A percentile compares a stretch with the other conserved stretches of the same genome.
phyloP scores from a whole-genome alignment of 1,140 invertebrate species.

The Solen grandis region DNA sequence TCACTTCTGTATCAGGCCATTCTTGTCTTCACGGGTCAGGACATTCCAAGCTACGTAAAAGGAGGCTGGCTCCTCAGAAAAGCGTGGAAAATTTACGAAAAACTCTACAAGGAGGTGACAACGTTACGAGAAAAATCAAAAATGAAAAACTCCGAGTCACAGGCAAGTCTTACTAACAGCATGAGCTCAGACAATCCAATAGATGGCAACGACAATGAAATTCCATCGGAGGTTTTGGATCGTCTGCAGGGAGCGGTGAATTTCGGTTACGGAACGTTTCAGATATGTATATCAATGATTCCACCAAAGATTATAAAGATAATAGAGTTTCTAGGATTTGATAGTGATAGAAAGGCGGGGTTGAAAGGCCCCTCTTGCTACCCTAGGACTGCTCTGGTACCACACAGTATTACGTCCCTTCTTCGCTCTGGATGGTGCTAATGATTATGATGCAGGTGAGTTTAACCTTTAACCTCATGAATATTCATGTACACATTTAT shows the following conservation, averaged over 20 bases:
- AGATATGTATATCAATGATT: slow-evolving; percentile 87
- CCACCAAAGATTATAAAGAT: slow-evolving; percentile 86
- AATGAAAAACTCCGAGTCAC: slow-evolving; percentile 61
- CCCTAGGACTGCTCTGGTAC: slow-evolving; percentile 88
- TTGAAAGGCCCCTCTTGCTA: slow-evolving; percentile 86
- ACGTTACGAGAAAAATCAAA: slow-evolving; percentile 81
- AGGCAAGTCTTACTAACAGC: slow-evolving; percentile 52
- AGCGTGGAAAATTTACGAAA: slow-evolving; percentile 89
- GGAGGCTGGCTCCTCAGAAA: slow-evolving; percentile 88
- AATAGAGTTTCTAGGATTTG: slow-evolving; percentile 88
- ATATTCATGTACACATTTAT: too few relatives aligned
- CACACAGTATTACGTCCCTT: slow-evolving; percentile 88
- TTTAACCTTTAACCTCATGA: too few relatives aligned
- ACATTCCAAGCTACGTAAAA: slow-evolving; percentile 86
- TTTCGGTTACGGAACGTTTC: slow-evolving; percentile 89
- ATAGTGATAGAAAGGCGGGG: slow-evolving; percentile 85
- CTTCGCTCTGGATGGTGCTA: slow-evolving; percentile 86
- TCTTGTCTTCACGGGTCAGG: slow-evolving; percentile 86
- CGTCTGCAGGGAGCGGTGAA: slow-evolving; percentile 87
- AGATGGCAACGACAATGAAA: slow-evolving; percentile 71
- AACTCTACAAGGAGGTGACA: slow-evolving; percentile 85
- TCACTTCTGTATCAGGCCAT: slow-evolving; percentile 86
- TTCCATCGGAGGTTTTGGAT: slow-evolving; percentile 78
- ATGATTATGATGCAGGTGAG: slow-evolving; percentile 82
- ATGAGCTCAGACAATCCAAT: slow-evolving; percentile 55